A percentile compares a stretch with the other conserved stretches of the same genome.
These are phyloP conservation scores for Anabacerthia variegaticeps DNA, from an alignment of 2,797 vertebrate species.

Conservation along the genomic window DNA sequence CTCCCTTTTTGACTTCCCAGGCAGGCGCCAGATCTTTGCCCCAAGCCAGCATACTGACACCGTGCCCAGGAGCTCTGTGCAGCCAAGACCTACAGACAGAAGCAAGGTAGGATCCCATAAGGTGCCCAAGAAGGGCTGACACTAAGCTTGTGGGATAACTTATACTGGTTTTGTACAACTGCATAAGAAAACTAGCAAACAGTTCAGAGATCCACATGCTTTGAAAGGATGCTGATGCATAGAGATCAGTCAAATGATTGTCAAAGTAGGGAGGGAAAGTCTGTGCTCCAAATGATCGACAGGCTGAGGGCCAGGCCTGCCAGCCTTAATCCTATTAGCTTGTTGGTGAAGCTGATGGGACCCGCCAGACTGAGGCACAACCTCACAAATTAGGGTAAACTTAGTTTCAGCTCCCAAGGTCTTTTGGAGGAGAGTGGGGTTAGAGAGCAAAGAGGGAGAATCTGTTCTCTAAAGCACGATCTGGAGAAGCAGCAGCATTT, in stretches of 20 bases:
- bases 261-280: not conserved
- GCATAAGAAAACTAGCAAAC: not conserved
- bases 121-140: not conserved
- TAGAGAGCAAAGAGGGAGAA: not conserved
- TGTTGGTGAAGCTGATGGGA: not conserved
- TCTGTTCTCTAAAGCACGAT: not conserved
- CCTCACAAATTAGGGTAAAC: not conserved
- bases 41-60: not conserved
- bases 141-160: not conserved
- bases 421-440: not conserved
- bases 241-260: not conserved
- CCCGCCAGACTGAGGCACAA: not conserved
- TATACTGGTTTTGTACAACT: not conserved
- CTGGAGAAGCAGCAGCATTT: constrained; percentile 15
- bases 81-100: rapidly evolving
- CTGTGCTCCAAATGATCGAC: not conserved
- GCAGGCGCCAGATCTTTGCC: not conserved
- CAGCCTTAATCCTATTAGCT: not conserved
- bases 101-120: not conserved
- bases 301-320: not conserved
- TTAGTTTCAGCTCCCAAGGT: not conserved
- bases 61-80: rapidly evolving
- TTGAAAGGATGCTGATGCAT: not conserved
- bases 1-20: not conserved
- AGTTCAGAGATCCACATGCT: not conserved